These are phyloP conservation scores for Lithophane socia DNA, from an alignment of 2,888 invertebrate species.

Conservation along the genomic window DNA sequence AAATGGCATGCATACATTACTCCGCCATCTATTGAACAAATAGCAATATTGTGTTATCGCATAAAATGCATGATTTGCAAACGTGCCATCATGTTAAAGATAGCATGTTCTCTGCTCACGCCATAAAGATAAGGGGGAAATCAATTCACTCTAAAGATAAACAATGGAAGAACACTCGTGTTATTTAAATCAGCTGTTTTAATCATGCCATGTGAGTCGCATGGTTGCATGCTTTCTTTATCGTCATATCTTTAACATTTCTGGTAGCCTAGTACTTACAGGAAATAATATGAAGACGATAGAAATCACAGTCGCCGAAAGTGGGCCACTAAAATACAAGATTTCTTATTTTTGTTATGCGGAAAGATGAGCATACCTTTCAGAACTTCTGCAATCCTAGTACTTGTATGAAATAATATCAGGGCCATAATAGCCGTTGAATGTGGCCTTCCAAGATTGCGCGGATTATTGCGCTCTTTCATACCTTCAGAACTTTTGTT, in stretches of 20 bases:
- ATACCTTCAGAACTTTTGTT: background rate
- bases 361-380: background rate
- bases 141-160: constrained; percentile 38
- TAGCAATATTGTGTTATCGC: constrained; percentile 32
- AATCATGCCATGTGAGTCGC: background rate
- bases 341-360: background rate
- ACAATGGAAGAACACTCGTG: constrained; percentile 12
- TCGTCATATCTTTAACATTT: constrained; percentile 19
- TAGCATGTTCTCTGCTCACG: constrained; percentile 21
- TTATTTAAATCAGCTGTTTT: constrained; percentile 44
- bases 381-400: background rate
- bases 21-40: constrained; percentile 21
- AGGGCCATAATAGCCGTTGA: background rate
- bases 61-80: constrained; percentile 34
- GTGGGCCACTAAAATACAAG: background rate
- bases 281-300: background rate
- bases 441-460: background rate
- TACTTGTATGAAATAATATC: background rate
- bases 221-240: constrained; percentile 6
- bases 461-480: background rate
- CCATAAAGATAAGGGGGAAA: constrained; percentile 37
- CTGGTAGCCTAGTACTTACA: constrained; percentile 29
- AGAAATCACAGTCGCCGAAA: background rate
- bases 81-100: constrained; percentile 33
- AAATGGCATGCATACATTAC: background rate